phyloP scores from a whole-genome alignment of 2,888 invertebrate genomes.

The Sepiola atlantica region DNA sequence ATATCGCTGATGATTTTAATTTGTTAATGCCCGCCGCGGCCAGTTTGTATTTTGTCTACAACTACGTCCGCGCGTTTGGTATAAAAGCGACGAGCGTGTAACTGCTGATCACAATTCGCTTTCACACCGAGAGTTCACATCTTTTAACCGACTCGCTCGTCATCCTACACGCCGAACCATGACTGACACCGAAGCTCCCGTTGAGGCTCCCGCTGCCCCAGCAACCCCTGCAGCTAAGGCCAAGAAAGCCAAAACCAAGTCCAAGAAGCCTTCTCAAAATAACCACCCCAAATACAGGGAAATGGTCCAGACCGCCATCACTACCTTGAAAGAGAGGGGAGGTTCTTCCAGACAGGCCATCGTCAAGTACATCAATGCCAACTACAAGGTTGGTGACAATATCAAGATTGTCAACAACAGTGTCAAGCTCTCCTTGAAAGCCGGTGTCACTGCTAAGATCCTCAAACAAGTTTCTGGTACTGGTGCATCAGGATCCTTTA shows the following conservation, averaged over 20 bases:
- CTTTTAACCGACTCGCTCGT: neutral
- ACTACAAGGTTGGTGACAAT: neutral
- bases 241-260: neutral
- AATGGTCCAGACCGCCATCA: neutral
- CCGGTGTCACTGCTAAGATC: neutral
- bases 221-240: neutral
- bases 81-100: neutral
- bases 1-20: neutral
- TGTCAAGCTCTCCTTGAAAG: neutral
- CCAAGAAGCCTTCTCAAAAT: neutral
- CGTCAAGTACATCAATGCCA: neutral
- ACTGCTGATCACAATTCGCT: neutral
- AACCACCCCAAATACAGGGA: conserved; percentile 39
- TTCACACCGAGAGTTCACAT: too few species aligned
- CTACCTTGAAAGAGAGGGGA: neutral
- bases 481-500: neutral
- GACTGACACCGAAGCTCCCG: neutral
- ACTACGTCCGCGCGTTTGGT: conserved; percentile 39
- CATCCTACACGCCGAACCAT: neutral
- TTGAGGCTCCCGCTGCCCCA: neutral
- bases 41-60: neutral
- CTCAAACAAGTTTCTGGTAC: neutral
- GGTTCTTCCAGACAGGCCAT: neutral
- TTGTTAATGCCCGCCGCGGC: neutral
- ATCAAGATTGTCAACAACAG: neutral